A percentile compares a stretch with the other conserved stretches of the same genome.
These are phyloP conservation scores for Chaetoderma sp. DNA, from an alignment of 2,888 invertebrate genomes.

Conservation along the genomic window DNA sequence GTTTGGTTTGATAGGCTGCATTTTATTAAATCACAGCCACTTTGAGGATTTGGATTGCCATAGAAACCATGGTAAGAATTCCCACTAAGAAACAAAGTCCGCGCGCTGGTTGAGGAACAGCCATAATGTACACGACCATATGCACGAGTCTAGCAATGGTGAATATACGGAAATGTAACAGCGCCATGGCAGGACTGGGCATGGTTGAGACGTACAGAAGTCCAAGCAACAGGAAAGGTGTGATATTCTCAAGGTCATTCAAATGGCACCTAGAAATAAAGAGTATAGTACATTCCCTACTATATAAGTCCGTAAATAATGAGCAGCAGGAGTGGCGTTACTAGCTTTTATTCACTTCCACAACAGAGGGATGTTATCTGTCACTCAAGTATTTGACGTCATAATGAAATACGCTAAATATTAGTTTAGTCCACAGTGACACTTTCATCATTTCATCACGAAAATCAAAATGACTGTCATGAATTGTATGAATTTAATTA, in stretches of 20 bases:
- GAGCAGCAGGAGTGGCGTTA: too few species aligned
- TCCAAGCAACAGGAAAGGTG: constrained; percentile 76
- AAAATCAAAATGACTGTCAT: too few species aligned
- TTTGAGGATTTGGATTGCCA: constrained; percentile 66
- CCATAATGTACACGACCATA: constrained; percentile 77
- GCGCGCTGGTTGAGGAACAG: constrained; percentile 75
- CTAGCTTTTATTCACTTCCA: too few species aligned
- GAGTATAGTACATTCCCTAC: too few species aligned
- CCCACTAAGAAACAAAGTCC: constrained; percentile 71
- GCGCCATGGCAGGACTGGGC: constrained; percentile 73
- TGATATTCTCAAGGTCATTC: constrained; percentile 82
- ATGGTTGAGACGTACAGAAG: constrained; percentile 76
- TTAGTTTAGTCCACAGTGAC: too few species aligned
- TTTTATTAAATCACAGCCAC: constrained; percentile 17
- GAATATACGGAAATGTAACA: constrained; percentile 74
- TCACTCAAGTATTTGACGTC: too few species aligned
- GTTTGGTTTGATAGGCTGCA: too few species aligned
- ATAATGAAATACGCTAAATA: too few species aligned
- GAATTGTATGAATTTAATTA: too few species aligned
- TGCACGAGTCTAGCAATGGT: constrained; percentile 75
- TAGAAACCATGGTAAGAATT: constrained; percentile 71
- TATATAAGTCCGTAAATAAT: too few species aligned
- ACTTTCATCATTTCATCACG: too few species aligned
- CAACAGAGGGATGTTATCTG: too few species aligned
- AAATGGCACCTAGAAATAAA: constrained; percentile 78